Conservation (phyloP, 2,797 vertebrate species). For the Chaetophractus vellerosus region DNA sequence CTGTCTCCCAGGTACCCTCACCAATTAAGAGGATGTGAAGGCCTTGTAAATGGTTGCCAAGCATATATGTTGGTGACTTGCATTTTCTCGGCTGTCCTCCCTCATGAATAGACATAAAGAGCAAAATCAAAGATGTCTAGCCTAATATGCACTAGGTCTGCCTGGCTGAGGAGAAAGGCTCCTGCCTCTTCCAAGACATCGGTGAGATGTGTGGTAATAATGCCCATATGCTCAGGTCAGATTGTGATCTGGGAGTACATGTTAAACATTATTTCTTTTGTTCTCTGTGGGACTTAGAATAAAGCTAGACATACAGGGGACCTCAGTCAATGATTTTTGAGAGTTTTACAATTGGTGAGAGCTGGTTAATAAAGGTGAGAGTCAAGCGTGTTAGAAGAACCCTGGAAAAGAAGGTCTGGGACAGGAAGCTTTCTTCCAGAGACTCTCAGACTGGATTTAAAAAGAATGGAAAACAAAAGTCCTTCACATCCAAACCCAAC, state of each 20-base stretch:
- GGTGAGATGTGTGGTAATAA: neutral
- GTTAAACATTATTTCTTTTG: constrained; percentile 42
- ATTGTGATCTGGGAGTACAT: neutral
- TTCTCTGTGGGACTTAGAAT: neutral
- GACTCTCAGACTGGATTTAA: constrained; percentile 1
- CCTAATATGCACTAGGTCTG: neutral
- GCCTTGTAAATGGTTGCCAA: constrained; percentile 32
- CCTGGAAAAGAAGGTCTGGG: constrained; percentile 35
- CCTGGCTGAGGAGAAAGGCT: neutral
- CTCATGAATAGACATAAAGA: constrained; percentile 8
- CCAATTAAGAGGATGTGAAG: constrained; percentile 61
- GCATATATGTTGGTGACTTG: neutral
- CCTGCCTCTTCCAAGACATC: neutral
- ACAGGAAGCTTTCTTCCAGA: constrained; percentile 39
- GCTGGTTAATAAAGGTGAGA: neutral
- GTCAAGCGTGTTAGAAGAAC: constrained; percentile 4
- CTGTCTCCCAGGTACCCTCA: constrained; percentile 44
- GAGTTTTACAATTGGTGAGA: neutral
- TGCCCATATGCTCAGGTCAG: neutral
- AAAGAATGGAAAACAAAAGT: constrained; percentile 55
- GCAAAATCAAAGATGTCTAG: neutral
- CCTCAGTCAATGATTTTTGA: neutral
- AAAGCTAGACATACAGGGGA: neutral
- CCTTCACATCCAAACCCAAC: neutral
- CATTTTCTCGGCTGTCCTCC: constrained; percentile 52